Evolutionary conservation across 2,113 vertebrate genomes (phyloP), one percentile per base, ranked within the genome.

Genomic region (Mastomys coucha): DNA sequence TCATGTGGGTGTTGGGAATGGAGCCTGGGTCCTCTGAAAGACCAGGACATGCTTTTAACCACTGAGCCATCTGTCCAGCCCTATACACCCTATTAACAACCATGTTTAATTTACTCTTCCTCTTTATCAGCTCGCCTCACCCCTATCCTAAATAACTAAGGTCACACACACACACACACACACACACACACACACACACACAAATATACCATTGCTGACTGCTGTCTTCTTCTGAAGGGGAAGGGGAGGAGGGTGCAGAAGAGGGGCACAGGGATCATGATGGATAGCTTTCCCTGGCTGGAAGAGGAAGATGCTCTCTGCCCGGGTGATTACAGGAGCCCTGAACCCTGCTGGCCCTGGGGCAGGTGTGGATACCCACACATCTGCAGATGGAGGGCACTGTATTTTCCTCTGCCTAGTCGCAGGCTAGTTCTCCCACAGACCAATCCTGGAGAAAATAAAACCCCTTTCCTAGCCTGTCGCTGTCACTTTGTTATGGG

Each of bases 391-490:
- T 84, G 13, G 78, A 72, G 20, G 19, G 36, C 3, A 31, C n/a
- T 33, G 9, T 19, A 39, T 58, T 78, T 67, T 85, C 45, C 49
- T 69, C 76, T 77, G 58, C 39, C 58, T 76, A 72, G 51, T n/a
- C 80, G 86, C 88, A 96, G 91, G 88, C 85, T 69, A 72, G 65
- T 91, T 89, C 58, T 86, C 70, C 20, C 16, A 65, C 77, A 91
- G 77, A 72, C 91, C 17, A 89, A 45, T 70, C 65, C 91, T 85
- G 78, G 42, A 67, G 96, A 82, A 98, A 96, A 98, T 72, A 96
- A 95, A 77, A 33, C 49, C 91, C 14, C 81, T 26, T 81, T 19
- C 84, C 69, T 89, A 56, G 60, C 58, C 63, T 14, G 63, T 88
- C 31, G 1, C 1, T 16, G 67, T 86, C 88, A 28, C 95, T 82